phyloP scores from a whole-genome alignment of 2,113 vertebrate genomes.

The Anarrhichthys ocellatus region DNA sequence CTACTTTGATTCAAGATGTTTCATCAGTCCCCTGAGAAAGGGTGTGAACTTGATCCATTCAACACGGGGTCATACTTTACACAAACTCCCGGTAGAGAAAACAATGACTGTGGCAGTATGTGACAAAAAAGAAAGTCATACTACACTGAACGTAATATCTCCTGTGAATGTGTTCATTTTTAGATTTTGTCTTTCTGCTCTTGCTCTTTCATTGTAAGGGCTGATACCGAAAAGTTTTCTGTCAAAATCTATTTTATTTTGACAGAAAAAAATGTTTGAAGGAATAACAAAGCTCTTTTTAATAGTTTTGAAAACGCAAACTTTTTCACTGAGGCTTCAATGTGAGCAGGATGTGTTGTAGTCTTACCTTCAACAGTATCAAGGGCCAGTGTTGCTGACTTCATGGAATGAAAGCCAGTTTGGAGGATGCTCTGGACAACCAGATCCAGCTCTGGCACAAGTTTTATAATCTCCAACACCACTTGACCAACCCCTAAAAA shows the following conservation, averaged over 20 bases:
- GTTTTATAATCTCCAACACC: constrained; percentile 62
- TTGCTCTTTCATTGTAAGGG: background rate
- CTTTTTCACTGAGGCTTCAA: background rate
- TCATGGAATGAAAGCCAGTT: constrained; percentile 69
- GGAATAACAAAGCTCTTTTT: background rate
- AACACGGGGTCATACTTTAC: background rate
- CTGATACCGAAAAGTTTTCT: background rate
- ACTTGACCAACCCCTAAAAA: constrained; percentile 69
- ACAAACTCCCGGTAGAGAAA: background rate
- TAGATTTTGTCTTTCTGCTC: background rate
- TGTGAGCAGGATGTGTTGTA: background rate
- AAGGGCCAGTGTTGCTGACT: constrained; percentile 42
- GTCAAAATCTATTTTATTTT: background rate
- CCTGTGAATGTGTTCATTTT: background rate
- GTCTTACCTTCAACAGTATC: constrained; percentile 68
- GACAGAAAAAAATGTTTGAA: background rate
- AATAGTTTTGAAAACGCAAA: background rate
- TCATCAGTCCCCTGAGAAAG: constrained; percentile 45
- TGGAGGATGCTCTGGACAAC: constrained; percentile 62
- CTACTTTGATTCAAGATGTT: background rate
- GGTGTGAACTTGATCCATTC: constrained; percentile 40
- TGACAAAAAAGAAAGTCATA: background rate
- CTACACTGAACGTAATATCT: background rate
- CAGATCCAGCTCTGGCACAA: constrained; percentile 61
- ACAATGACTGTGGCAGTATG: background rate